Conservation (phyloP, 2,113 vertebrate genomes). For the Pseudolaguvia tuberculata region DNA sequence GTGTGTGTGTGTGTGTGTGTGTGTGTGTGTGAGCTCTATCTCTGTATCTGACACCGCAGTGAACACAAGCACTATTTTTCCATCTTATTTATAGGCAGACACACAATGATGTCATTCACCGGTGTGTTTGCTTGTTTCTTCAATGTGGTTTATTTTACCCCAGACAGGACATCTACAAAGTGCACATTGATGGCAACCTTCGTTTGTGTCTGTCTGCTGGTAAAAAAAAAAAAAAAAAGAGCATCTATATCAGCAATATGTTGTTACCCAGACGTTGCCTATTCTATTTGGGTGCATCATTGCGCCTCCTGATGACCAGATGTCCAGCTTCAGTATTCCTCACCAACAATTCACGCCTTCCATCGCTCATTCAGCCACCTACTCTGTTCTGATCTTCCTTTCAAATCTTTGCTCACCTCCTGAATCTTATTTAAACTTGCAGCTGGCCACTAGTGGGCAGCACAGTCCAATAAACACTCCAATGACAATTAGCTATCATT, state of each 20-base stretch:
- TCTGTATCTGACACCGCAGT: slow-evolving; percentile 1
- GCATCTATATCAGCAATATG: slow-evolving; percentile 1
- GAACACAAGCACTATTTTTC: slow-evolving; percentile 5
- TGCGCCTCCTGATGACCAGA: slow-evolving; percentile 15
- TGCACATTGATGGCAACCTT: slow-evolving; percentile 18
- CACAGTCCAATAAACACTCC: slow-evolving; percentile 11
- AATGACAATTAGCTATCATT: background rate
- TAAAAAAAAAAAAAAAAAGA: too few relatives aligned
- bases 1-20: slow-evolving; percentile 44
- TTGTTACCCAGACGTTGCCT: slow-evolving; percentile 4
- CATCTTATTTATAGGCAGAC: background rate
- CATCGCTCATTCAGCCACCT: slow-evolving; percentile 40
- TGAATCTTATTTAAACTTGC: background rate
- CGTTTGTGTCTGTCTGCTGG: slow-evolving; percentile 28
- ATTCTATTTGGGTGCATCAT: background rate
- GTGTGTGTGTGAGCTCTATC: background rate
- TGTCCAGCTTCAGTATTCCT: slow-evolving; percentile 1
- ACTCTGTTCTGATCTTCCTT: background rate
- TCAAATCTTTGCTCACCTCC: background rate
- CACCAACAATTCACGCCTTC: slow-evolving; percentile 46
- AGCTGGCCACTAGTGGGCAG: slow-evolving; percentile 38
- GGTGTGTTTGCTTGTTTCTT: background rate
- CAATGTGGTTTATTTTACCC: background rate
- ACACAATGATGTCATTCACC: background rate
- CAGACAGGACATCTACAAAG: background rate